Conservation (phyloP, 2,797 vertebrate genomes). For the Lepus townsendii region DNA sequence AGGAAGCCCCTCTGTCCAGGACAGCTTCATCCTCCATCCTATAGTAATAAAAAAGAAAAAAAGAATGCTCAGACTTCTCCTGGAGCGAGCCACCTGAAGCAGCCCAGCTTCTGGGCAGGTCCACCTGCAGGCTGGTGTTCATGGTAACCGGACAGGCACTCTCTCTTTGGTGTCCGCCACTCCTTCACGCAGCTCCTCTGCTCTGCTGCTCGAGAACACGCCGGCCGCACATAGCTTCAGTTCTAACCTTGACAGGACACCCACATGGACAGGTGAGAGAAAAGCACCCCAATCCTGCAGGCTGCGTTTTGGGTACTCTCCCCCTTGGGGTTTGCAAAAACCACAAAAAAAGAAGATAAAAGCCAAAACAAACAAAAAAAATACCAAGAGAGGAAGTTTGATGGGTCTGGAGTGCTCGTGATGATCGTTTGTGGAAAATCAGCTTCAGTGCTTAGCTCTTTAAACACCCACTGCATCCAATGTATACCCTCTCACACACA, state of each 20-base stretch:
- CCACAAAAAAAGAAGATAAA: slow-evolving; percentile 33
- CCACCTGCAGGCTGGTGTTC: slow-evolving; percentile 91
- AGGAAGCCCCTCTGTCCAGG: slow-evolving; percentile 97
- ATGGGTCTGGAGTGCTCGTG: slow-evolving; percentile 70
- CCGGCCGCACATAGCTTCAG: slow-evolving; percentile 79
- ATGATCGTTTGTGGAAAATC: slow-evolving; percentile 71
- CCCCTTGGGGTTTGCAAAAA: slow-evolving; percentile 42
- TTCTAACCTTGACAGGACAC: slow-evolving; percentile 89
- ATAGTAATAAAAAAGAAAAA: slow-evolving; percentile 99
- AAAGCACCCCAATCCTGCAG: slow-evolving; percentile 88
- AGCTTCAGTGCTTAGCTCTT: slow-evolving; percentile 72
- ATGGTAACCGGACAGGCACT: slow-evolving; percentile 84
- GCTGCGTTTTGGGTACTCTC: slow-evolving; percentile 41
- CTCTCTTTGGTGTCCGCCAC: slow-evolving; percentile 77
- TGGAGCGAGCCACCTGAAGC: slow-evolving; percentile 93
- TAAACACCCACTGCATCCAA: slow-evolving; percentile 60
- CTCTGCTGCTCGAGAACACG: slow-evolving; percentile 68
- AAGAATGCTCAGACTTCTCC: slow-evolving; percentile 98
- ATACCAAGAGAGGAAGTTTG: slow-evolving; percentile 81
- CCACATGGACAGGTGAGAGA: slow-evolving; percentile 85
- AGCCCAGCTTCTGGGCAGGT: slow-evolving; percentile 92
- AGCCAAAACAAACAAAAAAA: slow-evolving; percentile 69
- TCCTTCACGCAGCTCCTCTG: slow-evolving; percentile 85
- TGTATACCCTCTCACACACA: slow-evolving; percentile 74
- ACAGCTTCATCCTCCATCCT: slow-evolving; percentile 99